Conservation (phyloP, 53 echinoderm and acorn worm genomes). For the Astropecten irregularis region DNA sequence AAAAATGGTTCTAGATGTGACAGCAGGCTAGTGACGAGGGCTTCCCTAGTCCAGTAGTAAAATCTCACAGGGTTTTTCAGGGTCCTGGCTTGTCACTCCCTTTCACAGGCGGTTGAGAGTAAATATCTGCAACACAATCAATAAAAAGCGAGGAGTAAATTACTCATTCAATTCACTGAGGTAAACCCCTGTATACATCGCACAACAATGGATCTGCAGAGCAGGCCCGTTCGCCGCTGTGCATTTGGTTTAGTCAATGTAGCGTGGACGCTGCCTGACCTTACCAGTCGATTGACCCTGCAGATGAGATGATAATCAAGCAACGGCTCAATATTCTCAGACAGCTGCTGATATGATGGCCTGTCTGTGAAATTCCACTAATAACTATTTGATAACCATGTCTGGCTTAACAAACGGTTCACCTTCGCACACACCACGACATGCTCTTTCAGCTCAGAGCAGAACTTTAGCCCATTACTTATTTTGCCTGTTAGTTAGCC, state of each 20-base stretch:
- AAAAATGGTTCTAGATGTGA: slow-evolving; percentile 7
- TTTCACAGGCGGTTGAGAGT: background rate
- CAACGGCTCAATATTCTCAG: slow-evolving; percentile 1
- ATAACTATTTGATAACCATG: background rate
- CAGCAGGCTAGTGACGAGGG: too few relatives aligned
- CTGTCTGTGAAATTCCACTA: slow-evolving; percentile 7
- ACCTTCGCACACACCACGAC: too few relatives aligned
- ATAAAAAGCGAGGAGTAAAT: slow-evolving; percentile 44
- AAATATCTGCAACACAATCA: slow-evolving; percentile 50
- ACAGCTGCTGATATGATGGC: slow-evolving; percentile 18
- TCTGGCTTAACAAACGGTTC: too few relatives aligned
- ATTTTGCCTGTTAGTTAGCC: too few relatives aligned
- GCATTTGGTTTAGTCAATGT: slow-evolving; percentile 47
- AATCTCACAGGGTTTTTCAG: slow-evolving; percentile 18
- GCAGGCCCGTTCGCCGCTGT: background rate
- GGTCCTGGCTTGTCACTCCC: slow-evolving; percentile 41
- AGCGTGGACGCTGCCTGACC: slow-evolving; percentile 13
- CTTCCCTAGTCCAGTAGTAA: background rate
- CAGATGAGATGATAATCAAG: slow-evolving; percentile 20
- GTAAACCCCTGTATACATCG: slow-evolving; percentile 10
- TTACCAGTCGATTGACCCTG: background rate
- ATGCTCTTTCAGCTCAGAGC: too few relatives aligned
- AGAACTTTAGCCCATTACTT: too few relatives aligned
- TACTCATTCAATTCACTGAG: slow-evolving; percentile 38
- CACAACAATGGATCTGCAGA: slow-evolving; percentile 11